phyloP scores from a whole-genome alignment of 2,888 invertebrate genomes.

The Pteria penguin region DNA sequence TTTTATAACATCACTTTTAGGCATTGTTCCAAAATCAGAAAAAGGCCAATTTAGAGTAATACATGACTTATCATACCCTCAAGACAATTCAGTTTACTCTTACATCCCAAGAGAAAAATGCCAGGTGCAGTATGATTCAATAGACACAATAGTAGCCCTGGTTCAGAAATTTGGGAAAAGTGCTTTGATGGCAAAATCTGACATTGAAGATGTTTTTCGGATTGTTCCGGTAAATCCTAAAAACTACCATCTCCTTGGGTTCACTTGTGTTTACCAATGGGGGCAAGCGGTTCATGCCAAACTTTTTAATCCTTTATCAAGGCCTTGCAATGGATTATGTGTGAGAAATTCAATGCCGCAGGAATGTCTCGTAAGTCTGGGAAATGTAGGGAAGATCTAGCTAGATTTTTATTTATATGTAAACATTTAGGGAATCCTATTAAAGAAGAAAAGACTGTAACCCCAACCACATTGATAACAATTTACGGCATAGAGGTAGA shows the following conservation, averaged over 20 bases:
- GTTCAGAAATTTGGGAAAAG: conserved; percentile 12
- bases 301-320: background rate
- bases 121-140: background rate
- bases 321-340: conserved; percentile 11
- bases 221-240: conserved; percentile 20
- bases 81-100: background rate
- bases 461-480: background rate
- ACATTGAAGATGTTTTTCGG: conserved; percentile 37
- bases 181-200: conserved; percentile 34
- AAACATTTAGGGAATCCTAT: conserved; percentile 6
- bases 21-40: background rate
- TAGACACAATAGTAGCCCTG: conserved; percentile 6
- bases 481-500: conserved; percentile 16
- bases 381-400: conserved; percentile 11
- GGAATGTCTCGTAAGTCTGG: conserved; percentile 8
- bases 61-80: background rate
- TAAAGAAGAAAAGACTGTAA: conserved; percentile 16
- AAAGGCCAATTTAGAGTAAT: background rate
- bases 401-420: conserved; percentile 1
- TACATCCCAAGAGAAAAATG: background rate
- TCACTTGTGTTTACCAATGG: conserved; percentile 4
- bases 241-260: conserved; percentile 26
- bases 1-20: background rate
- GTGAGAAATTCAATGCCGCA: background rate
- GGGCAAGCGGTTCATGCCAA: background rate